Evolutionary conservation across 2,888 invertebrate species (phyloP).

Genomic region (Chymomyza fuscimana): DNA sequence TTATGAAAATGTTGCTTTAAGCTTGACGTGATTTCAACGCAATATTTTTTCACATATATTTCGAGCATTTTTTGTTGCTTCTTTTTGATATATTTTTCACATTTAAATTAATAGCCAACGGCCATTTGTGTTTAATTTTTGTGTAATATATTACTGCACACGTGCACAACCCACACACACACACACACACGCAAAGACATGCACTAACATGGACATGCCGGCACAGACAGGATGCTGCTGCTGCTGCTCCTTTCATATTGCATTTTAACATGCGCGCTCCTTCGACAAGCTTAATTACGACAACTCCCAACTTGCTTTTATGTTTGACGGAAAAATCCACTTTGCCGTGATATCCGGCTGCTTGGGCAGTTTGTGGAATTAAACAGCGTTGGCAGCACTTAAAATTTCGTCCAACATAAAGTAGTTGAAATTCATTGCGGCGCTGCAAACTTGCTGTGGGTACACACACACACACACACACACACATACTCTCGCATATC

Average conservation of each 20-base stretch:
- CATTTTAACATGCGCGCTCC: conserved; percentile 27
- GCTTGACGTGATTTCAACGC: not conserved
- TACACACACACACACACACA: not conserved
- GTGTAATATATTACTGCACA: conserved; percentile 57
- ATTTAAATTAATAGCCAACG: conserved; percentile 68
- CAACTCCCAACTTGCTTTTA: conserved; percentile 59
- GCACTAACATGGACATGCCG: not conserved
- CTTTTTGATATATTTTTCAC: conserved; percentile 18
- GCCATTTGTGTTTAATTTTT: conserved; percentile 70
- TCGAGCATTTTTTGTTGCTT: conserved; percentile 17
- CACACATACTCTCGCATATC: not conserved
- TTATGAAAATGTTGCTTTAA: conserved; percentile 37
- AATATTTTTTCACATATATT: conserved; percentile 10
- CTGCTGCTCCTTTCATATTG: conserved; percentile 10
- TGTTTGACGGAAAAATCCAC: conserved; percentile 73
- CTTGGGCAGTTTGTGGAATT: conserved; percentile 48
- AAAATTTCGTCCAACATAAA: conserved; percentile 45
- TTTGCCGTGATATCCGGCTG: conserved; percentile 67
- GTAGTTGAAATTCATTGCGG: conserved; percentile 63
- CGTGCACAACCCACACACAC: conserved; percentile 19
- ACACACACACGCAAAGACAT: not conserved
- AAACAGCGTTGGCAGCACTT: conserved; percentile 52
- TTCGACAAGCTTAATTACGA: conserved; percentile 47
- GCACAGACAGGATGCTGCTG: not conserved
- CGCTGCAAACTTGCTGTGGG: not conserved